Evolutionary conservation across 2,888 invertebrate species (phyloP), one percentile per base, ranked within the genome.

Genomic region (Agonopterix alstromeriana): DNA sequence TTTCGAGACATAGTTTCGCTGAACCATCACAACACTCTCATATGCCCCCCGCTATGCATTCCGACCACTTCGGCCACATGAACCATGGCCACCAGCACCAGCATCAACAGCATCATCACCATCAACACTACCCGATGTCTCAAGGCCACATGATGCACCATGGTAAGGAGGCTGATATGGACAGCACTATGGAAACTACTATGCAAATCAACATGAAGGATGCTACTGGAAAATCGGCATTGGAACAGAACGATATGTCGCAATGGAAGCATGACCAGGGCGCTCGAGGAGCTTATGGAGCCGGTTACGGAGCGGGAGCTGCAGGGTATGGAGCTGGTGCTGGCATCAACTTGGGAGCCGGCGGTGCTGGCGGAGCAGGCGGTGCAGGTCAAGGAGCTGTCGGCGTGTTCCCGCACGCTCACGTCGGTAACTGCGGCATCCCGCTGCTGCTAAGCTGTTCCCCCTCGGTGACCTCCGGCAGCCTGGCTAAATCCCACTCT

Each of bases 371-470:
- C 10, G 45, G 48, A 2, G 46, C 50, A 10, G 46, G 48, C 9
- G 47, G 49, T 1, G 45, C 45, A 11, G 57, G 64, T n/a, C 38
- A 55, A 36, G 60, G 70, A 2, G 77, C 82, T 2, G 73, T 84
- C 9, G 84, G 86, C 2, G 58, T 86, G 36, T 87, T 85, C 60
- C 84, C 85, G 1, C 76, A 75, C 45, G 82, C 83, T n/a, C 79
- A 77, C 47, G 62, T 73, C 8, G 78, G 81, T n/a, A 67, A 74
- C 11, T 87, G 86, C 49, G 83, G 75, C 8, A 80, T 88, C 36
- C 88, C 88, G 2, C 57, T 88, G 46, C 63, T 88, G 35, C 60
- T 89, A 42, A 87, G 87, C 60, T 89, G 87, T 58, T 81, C 81
- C 0, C 88, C 88, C 1, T 77, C 78, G 0, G 78, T 88, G 7